Base-by-base conservation (phyloP, 2,888 invertebrate genomes). In the Ophioninae sp. region DNA sequence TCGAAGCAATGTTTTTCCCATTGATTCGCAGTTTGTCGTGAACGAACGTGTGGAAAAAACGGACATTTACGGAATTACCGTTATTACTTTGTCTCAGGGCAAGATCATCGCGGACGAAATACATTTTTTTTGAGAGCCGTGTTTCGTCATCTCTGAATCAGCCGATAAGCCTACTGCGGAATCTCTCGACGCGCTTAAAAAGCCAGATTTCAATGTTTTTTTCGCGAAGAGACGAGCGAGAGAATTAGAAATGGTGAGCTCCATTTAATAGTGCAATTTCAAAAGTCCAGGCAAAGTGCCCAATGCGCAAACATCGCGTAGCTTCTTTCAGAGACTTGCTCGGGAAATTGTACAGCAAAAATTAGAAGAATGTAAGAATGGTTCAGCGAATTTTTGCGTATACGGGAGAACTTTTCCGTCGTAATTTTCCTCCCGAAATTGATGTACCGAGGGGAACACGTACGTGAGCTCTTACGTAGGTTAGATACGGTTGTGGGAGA, bases 281-380 rank as follows among this genome's bases (percentile, higher is more conserved):
- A 61, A 37, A 39, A 70, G 73, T 21, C 62, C 76, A 76, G 88
- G 88, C 88, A 89, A 77, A 84, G 67, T 90, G 88, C 89, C 90
- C 88, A 87, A 85, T 89, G 85, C 88, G 88, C 81, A 85, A 86
- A 62, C 65, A 57, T 69, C 67, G 8, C 79, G 41, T 50, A 68
- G 67, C 21, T 78, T 68, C 50, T 50, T 10, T 50, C 59, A 30
- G 65, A 23, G 39, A 23, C 50, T 65, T 59, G 64, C 39, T 62
- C 30, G 6, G 56, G 39, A 6, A 69, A 74, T 65, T 74, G 61
- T n/a, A 20, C 17, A 39, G 59, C 5, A 65, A 69, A 57, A 69
- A 83, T 83, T 80, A 79, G 59, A 59, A 61, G 23, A 20, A 30
- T 17, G 56, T 62, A 64, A n/a, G n/a, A n/a, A n/a, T 68, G 13